These are phyloP conservation scores for Tuberolachnus salignus DNA, from an alignment of 2,888 invertebrate genomes.

Conservation along the genomic window DNA sequence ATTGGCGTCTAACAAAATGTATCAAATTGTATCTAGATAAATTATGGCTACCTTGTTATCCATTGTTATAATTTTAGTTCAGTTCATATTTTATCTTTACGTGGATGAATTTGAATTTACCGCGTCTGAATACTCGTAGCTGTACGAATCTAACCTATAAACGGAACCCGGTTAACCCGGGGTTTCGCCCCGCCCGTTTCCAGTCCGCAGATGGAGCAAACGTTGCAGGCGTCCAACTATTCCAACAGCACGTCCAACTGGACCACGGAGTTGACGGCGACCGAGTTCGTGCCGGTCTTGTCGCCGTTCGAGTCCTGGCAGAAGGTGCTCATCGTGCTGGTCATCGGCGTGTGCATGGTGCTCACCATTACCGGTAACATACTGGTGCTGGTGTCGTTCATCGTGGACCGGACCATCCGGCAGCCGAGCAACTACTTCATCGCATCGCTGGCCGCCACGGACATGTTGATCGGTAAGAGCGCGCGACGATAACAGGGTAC, in stretches of 20 bases:
- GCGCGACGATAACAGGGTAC: too few species aligned
- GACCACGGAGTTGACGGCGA: slow-evolving; percentile 48
- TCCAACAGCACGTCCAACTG: slow-evolving; percentile 32
- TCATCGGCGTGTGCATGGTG: slow-evolving; percentile 85
- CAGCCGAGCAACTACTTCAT: slow-evolving; percentile 99
- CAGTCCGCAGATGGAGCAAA: slow-evolving; percentile 45
- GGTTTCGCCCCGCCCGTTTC: not conserved
- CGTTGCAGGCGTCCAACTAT: not conserved
- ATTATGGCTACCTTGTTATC: too few species aligned
- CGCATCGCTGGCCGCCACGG: slow-evolving; percentile 95
- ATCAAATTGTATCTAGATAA: too few species aligned
- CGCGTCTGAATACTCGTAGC: too few species aligned
- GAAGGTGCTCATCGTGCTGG: slow-evolving; percentile 84
- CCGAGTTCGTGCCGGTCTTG: slow-evolving; percentile 66
- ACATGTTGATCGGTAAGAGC: slow-evolving; percentile 87
- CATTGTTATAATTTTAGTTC: too few species aligned
- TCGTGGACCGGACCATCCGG: slow-evolving; percentile 89
- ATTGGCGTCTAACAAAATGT: too few species aligned
- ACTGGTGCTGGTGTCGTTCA: slow-evolving; percentile 90
- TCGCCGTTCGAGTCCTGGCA: slow-evolving; percentile 91
- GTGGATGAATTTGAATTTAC: too few species aligned
- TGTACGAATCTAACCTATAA: too few species aligned
- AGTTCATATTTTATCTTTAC: too few species aligned
- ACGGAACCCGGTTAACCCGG: too few species aligned
- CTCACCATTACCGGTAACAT: slow-evolving; percentile 95